Conservation (phyloP, 2,797 vertebrate genomes). For the Trichosurus vulpecula region DNA sequence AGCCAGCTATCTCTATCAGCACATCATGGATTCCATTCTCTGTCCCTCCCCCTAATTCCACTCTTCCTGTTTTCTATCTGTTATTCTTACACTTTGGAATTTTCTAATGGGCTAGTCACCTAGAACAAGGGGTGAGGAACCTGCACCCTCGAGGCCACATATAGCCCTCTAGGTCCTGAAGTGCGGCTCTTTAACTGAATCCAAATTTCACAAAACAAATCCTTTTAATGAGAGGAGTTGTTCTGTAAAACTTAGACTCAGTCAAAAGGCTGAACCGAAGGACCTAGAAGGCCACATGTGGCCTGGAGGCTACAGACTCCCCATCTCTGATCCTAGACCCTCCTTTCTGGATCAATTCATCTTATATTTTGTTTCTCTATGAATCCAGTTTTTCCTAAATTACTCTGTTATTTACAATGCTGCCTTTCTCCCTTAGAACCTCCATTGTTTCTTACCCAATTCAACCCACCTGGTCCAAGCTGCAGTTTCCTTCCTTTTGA, state of each 20-base stretch:
- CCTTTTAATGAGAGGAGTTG: too few relatives aligned
- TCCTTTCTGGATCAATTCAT: conserved; percentile 18
- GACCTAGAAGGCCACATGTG: too few relatives aligned
- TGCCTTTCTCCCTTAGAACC: neutral
- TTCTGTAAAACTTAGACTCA: too few relatives aligned
- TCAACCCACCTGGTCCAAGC: neutral
- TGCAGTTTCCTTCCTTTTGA: neutral
- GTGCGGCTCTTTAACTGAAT: too few relatives aligned
- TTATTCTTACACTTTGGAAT: neutral
- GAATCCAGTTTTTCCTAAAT: conserved; percentile 37
- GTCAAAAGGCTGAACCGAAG: too few relatives aligned
- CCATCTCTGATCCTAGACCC: neutral
- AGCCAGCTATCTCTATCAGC: neutral
- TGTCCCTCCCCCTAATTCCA: neutral
- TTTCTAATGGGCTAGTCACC: neutral
- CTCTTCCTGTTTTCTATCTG: conserved; percentile 30
- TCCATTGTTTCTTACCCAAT: neutral
- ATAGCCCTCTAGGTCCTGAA: too few relatives aligned
- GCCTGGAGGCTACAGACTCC: too few relatives aligned
- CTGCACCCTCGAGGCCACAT: too few relatives aligned
- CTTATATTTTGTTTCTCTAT: conserved; percentile 1
- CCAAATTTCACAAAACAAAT: too few relatives aligned
- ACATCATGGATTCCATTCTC: neutral
- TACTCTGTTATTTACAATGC: conserved; percentile 37
- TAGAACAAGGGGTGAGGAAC: neutral